Evolutionary conservation across 2,797 vertebrate genomes (phyloP), one percentile per base, ranked within the genome.

Genomic region (Mionectes olivaceus): DNA sequence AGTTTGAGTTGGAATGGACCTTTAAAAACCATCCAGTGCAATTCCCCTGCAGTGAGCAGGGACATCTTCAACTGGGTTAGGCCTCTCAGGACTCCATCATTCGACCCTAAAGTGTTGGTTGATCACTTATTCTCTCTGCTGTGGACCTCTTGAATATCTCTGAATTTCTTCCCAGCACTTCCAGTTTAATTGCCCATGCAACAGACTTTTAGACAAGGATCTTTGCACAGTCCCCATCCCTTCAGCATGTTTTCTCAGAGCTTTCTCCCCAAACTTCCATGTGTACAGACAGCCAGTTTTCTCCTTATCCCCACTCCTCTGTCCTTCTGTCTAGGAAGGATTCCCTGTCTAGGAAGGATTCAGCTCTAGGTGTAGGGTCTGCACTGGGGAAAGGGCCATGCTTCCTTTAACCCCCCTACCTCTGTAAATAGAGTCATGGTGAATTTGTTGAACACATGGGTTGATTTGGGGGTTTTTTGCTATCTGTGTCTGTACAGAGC

Each of bases 371-470:
- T 74, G 22, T 19, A 43, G 59, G 10, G 19, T 33, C 53, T 75
- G 56, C 12, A 9, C 47, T 32, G 25, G 37, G 30, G n/a, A 52
- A 69, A 56, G 19, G 17, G 3, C 41, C 0, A 0, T 6, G 11
- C 4, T 71, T 43, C 59, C 35, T 3, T 53, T 74, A 46, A 16
- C 57, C 6, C 15, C 44, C 44, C 47, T 39, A 55, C 60, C 44
- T 70, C 4, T 2, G 6, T 65, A 55, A 83, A 73, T 41, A 21
- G 0, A 0, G 2, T 13, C 41, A 5, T 32, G 19, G 14, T 65
- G 50, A 69, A 60, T 86, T 46, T 46, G 5, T 74, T 53, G 63
- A 75, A 47, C 43, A 53, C 10, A 1, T 25, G 19, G 6, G 4
- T 46, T 81, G 24, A 24, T 71, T 41, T n/a, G 43, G 21, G 19